Percentiles rank a stretch among this genome's conserved stretches.
Evolutionary conservation across 2,888 invertebrate genomes (phyloP).

Genomic region (Drosophila picticornis): DNA sequence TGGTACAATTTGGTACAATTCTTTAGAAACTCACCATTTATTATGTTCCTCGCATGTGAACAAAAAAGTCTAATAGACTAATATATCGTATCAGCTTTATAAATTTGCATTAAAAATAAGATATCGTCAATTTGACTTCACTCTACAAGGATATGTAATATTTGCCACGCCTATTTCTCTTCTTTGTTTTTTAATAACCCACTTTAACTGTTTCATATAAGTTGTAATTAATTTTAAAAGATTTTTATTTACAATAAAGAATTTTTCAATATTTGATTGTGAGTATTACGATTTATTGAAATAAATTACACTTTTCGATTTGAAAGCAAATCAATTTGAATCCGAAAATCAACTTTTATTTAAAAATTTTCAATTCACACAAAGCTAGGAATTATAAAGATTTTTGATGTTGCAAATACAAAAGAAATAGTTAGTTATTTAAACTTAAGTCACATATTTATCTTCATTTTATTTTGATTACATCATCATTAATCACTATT

Average conservation of each 20-base stretch:
- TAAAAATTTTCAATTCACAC: neutral
- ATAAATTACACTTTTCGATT: neutral
- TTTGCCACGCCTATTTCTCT: neutral
- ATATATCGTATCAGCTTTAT: too few species aligned
- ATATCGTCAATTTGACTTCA: neutral
- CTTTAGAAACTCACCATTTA: too few species aligned
- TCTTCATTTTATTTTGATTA: neutral
- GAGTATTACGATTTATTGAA: neutral
- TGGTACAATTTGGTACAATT: too few species aligned
- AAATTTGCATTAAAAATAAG: neutral
- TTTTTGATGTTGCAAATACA: neutral
- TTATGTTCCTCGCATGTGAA: too few species aligned
- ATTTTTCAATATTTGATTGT: neutral
- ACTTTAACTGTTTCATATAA: neutral
- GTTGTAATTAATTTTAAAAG: neutral
- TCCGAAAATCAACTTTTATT: neutral
- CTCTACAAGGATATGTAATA: neutral
- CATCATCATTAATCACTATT: neutral
- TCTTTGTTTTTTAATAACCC: too few species aligned
- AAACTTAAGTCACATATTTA: neutral
- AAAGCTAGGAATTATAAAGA: neutral
- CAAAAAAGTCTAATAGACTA: too few species aligned
- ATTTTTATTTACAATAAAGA: neutral
- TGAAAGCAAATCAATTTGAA: neutral
- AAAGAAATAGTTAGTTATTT: neutral